Percentiles rank a stretch among this genome's conserved stretches.
These are phyloP conservation scores for Oncorhynchus keta DNA, from an alignment of 2,113 vertebrate genomes.

Conservation along the genomic window DNA sequence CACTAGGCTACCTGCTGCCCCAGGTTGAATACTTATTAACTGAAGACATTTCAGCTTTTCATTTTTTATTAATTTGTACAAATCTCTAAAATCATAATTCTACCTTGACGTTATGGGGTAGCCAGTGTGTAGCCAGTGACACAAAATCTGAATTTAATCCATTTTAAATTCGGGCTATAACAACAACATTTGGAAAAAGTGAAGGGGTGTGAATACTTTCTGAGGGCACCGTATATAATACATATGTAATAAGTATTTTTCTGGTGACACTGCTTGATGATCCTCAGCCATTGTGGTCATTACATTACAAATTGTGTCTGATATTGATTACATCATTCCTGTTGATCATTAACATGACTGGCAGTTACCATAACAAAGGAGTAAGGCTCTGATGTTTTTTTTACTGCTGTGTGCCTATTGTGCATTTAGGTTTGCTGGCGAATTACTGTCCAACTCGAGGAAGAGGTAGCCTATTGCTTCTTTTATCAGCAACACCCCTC, in stretches of 20 bases:
- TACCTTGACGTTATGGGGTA: too few relatives aligned
- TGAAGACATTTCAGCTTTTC: too few relatives aligned
- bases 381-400: constrained; percentile 51
- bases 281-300: constrained; percentile 55
- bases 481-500: constrained; percentile 57
- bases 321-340: constrained; percentile 71
- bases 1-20: too few relatives aligned
- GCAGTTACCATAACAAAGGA: constrained; percentile 67
- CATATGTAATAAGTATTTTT: constrained; percentile 2
- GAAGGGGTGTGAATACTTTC: too few relatives aligned
- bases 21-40: too few relatives aligned
- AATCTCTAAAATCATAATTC: too few relatives aligned
- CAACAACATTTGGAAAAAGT: too few relatives aligned
- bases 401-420: constrained; percentile 54
- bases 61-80: too few relatives aligned
- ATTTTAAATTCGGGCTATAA: too few relatives aligned
- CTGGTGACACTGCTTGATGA: constrained; percentile 45
- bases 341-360: constrained; percentile 71
- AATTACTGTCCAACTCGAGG: constrained; percentile 39
- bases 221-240: too few relatives aligned
- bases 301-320: constrained; percentile 51
- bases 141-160: too few relatives aligned
- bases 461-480: constrained; percentile 41
- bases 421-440: constrained; percentile 57
- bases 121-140: too few relatives aligned